phyloP scores from a whole-genome alignment of 2,113 vertebrate genomes.

The Plecturocebus donacophilus region DNA sequence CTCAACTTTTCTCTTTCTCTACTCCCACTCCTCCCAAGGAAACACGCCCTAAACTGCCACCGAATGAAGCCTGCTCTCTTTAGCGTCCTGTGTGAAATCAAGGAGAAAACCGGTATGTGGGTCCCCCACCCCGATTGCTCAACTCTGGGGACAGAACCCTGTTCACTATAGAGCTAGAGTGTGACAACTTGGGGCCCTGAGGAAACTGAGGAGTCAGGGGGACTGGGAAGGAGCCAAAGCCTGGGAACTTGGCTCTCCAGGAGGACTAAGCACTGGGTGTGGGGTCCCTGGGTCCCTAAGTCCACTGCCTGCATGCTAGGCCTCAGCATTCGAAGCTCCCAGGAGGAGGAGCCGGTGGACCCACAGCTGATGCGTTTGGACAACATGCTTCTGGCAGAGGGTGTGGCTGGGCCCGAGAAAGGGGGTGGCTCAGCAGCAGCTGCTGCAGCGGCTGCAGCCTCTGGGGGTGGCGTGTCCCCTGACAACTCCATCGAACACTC shows the following conservation, averaged over 20 bases:
- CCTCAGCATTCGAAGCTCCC: constrained; percentile 91
- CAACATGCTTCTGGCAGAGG: constrained; percentile 95
- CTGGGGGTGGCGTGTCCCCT: constrained; percentile 89
- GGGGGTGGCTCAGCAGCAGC: constrained; percentile 92
- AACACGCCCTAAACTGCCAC: constrained; percentile 92
- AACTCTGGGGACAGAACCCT: neutral
- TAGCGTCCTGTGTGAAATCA: constrained; percentile 97
- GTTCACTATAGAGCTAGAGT: neutral
- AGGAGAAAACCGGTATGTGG: constrained; percentile 94
- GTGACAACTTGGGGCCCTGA: neutral
- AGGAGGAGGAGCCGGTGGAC: constrained; percentile 94
- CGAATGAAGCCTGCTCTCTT: constrained; percentile 97
- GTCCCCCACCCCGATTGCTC: neutral
- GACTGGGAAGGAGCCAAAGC: neutral
- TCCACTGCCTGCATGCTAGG: constrained; percentile 79
- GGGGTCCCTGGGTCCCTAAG: constrained; percentile 25
- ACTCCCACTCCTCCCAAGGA: constrained; percentile 68
- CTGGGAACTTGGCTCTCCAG: neutral
- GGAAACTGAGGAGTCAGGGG: neutral
- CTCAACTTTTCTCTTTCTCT: constrained; percentile 86
- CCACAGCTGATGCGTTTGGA: constrained; percentile 94
- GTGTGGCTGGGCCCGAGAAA: constrained; percentile 94
- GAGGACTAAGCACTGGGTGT: neutral
- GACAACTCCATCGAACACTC: constrained; percentile 95
- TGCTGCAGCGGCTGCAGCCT: constrained; percentile 91